A percentile compares a stretch with the other conserved stretches of the same genome.
phyloP scores from a whole-genome alignment of 2,888 invertebrate genomes.

The Acanthosepion lycidas region DNA sequence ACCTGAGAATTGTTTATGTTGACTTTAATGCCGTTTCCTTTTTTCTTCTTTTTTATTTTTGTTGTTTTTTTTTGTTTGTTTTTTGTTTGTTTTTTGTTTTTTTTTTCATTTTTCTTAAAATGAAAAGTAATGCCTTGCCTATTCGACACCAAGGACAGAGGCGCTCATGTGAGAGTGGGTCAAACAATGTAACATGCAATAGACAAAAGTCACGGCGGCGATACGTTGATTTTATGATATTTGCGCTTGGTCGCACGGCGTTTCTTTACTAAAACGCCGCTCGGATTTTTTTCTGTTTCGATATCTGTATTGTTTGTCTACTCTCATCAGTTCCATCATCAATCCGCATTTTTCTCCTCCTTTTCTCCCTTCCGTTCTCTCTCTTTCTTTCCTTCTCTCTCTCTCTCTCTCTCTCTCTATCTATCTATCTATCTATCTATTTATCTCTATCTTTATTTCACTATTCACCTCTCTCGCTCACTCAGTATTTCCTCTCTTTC shows the following conservation, averaged over 20 bases:
- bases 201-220: not conserved
- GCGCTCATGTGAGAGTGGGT: not conserved
- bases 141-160: not conserved
- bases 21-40: not conserved
- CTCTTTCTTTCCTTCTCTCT: not conserved
- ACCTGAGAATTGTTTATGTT: not conserved
- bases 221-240: not conserved
- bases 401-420: not conserved
- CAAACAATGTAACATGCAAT: constrained; percentile 8
- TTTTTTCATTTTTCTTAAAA: no score
- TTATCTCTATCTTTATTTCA: not conserved
- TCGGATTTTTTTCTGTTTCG: not conserved
- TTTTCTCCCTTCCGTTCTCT: not conserved
- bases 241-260: not conserved
- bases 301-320: not conserved
- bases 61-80: no score
- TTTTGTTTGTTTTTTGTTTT: no score
- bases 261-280: not conserved
- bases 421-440: not conserved
- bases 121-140: not conserved
- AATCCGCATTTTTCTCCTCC: not conserved
- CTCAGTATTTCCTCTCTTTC: no score
- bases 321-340: not conserved
- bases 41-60: no score
- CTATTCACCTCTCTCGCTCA: not conserved